A percentile compares a stretch with the other conserved stretches of the same genome.
These are phyloP conservation scores for Sisor rabdophorus DNA, from an alignment of 2,113 vertebrate genomes.

Conservation along the genomic window DNA sequence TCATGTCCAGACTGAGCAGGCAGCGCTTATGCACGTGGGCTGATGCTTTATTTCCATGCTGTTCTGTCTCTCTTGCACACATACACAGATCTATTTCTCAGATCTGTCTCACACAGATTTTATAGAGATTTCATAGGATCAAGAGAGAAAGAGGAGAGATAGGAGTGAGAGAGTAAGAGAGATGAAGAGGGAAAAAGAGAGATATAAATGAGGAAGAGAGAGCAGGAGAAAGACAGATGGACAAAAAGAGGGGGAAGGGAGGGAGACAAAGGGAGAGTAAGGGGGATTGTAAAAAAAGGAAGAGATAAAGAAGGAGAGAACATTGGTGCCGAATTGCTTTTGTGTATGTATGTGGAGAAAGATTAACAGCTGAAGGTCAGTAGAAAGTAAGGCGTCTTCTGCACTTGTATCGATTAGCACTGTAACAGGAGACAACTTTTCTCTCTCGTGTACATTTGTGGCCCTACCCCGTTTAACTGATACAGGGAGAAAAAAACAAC, in stretches of 20 bases:
- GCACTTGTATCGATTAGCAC: conserved; percentile 47
- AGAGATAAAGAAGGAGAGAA: not conserved
- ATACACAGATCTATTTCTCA: too few relatives aligned
- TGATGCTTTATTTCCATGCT: conserved; percentile 62
- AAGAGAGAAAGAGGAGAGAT: not conserved
- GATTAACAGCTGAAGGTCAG: conserved; percentile 58
- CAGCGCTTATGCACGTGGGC: conserved; percentile 38
- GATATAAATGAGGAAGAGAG: not conserved
- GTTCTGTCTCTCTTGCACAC: conserved; percentile 37
- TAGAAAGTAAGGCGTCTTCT: conserved; percentile 28
- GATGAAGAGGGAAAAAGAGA: not conserved
- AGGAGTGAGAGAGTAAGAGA: not conserved
- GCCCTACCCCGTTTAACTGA: conserved; percentile 23
- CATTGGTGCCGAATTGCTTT: not conserved
- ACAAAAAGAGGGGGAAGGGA: not conserved
- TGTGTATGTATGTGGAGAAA: conserved; percentile 17
- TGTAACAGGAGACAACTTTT: conserved; percentile 61
- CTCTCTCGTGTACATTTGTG: conserved; percentile 32
- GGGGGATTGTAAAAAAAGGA: not conserved
- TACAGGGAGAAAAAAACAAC: not conserved
- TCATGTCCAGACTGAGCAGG: too few relatives aligned
- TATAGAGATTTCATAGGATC: too few relatives aligned
- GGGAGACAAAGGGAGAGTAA: not conserved
- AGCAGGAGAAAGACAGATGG: not conserved
- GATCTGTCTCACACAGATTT: too few relatives aligned